Evolutionary conservation across 1,140 invertebrate species (phyloP), one percentile per base, ranked within the genome.

Genomic region (Oncopeltus fasciatus): DNA sequence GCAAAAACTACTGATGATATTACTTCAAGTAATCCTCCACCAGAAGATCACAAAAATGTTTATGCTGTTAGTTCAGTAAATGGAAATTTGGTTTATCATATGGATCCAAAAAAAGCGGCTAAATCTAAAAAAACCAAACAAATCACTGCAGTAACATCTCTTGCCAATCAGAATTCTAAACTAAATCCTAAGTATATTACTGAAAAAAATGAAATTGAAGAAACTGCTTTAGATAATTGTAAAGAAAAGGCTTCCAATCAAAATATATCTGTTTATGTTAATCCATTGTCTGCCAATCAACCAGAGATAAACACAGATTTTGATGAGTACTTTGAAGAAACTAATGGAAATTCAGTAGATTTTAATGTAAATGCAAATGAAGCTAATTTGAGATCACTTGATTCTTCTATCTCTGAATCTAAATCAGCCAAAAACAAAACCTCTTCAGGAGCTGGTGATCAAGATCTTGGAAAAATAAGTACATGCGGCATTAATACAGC

Each of bases 11-110:
- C 73, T n/a, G 80, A 74, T 64, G 69, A 78, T 71, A 72, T 78
- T 51, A 56, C 74, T 2, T 77, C 82, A 0, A 53, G 12, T 27
- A 53, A 18, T 27, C 20, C 20, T 26, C 14, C 20, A 16, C 49
- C 20, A 2, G 49, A 53, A 24, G 56, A 57, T 11, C 28, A 57
- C 24, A 33, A 31, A 16, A 85, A 87, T 70, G 87, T 92, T 11
- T 90, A 87, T 71, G 89, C 89, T 1, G 89, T 92, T 38, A 92
- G 88, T 68, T 90, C 84, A 49, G 86, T 88, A 24, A 86, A 89
- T 67, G 89, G 89, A 1, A 89, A 90, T 68, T 83, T 92, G 0
- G 88, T 88, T 66, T 92, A 91, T 73, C 89, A 92, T 70, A 83
- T 90, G 24, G 60, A 28, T 65, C 46, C 31, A 24, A 63, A 28